Evolutionary conservation across 1,140 invertebrate genomes (phyloP), one percentile per base, ranked within the genome.

Genomic region (Microvelia longipes): DNA sequence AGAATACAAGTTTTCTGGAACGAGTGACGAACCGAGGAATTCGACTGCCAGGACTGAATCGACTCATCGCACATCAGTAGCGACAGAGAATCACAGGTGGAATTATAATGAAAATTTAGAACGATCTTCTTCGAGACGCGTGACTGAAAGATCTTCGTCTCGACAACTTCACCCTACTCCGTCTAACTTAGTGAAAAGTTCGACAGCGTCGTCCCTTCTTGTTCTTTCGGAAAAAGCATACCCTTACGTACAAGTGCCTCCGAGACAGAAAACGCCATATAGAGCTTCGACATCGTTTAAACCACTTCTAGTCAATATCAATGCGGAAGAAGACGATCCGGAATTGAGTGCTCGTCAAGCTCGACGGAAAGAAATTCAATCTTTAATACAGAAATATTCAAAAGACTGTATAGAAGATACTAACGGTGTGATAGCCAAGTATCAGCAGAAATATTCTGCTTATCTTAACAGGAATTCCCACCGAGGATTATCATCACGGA

Each of bases 341-440:
- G 67, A 68, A 1, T 79, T 88, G 11, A 81, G 81, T 69, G 89
- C 91, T 70, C 81, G 90, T 26, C 88, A 89, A 76, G 87, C 86
- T 19, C 86, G 86, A 73, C 83, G 90, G 1, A 91, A 90, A 73
- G 90, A 93, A 75, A 90, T 93, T 13, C 87, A 90, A 77, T 86
- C 86, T 71, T 79, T 92, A 11, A 90, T 92, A 61, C 82, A 87
- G 80, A 90, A 90, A 73, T 91, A 91, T 76, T 50, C 35, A 11
- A 50, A 50, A 19, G 35, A 50, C 35, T 50, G 19, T 50, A 11
- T 50, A 50, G 35, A 50, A 5, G 35, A 50, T 19, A 50, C 35
- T 19, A 50, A 50, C 35, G 73, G 72, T 64, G 76, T 71, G 27
- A 26, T 77, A 14, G 73, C 72, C 61, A 74, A 75, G 66, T 77